A percentile compares a stretch with the other conserved stretches of the same genome.
These are phyloP conservation scores for Thaleichthys pacificus DNA, from an alignment of 2,797 vertebrate species.

Conservation along the genomic window DNA sequence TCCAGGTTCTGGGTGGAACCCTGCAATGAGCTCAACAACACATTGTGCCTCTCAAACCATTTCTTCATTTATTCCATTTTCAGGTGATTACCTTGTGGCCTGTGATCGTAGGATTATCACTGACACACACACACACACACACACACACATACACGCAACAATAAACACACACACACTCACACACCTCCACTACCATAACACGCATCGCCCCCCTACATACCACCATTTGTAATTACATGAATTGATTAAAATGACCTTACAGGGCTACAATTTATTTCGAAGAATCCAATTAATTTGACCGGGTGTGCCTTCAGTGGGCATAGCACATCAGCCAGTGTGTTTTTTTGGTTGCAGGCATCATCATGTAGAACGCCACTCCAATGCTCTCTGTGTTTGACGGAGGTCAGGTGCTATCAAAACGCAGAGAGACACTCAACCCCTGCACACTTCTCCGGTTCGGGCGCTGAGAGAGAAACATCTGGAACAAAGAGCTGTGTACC, in stretches of 20 bases:
- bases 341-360: background rate
- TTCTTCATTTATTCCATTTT: background rate
- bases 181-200: background rate
- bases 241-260: slow-evolving; percentile 79
- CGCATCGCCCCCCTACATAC: slow-evolving; percentile 47
- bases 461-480: background rate
- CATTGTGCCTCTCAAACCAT: no score
- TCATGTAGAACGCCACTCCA: background rate
- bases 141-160: background rate
- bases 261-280: slow-evolving; percentile 66
- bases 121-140: background rate
- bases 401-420: background rate
- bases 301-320: slow-evolving; percentile 63
- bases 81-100: background rate
- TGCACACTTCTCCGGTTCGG: background rate
- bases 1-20: no score
- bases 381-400: background rate
- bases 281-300: slow-evolving; percentile 70
- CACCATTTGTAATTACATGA: slow-evolving; percentile 73
- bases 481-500: background rate
- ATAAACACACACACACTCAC: background rate
- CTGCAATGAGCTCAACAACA: no score
- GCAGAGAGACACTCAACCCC: background rate
- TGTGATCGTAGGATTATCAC: background rate
- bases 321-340: background rate